Conservation (phyloP, 2,113 vertebrate genomes). For the Vulpes vulpes region DNA sequence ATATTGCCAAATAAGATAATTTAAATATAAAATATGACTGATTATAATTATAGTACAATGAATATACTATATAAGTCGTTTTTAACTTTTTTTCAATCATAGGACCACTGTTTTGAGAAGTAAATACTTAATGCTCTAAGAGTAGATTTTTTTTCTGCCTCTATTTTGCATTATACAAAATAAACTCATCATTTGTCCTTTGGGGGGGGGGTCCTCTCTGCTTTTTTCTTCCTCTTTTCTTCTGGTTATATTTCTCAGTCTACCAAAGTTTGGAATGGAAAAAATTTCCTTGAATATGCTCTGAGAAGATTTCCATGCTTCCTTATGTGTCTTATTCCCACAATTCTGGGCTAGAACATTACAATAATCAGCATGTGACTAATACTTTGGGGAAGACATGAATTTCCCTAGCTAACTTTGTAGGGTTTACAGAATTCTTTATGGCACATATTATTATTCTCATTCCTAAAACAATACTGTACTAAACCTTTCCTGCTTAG, state of each 20-base stretch:
- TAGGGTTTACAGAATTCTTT: conserved; percentile 29
- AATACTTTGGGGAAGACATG: conserved; percentile 30
- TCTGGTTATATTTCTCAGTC: background rate
- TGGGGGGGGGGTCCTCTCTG: background rate
- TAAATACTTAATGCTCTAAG: background rate
- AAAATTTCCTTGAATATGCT: background rate
- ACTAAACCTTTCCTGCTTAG: background rate
- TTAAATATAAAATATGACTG: background rate
- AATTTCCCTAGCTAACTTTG: conserved; percentile 26
- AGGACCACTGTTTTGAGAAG: background rate
- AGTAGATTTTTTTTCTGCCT: background rate
- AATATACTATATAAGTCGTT: background rate
- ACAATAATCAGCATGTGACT: conserved; percentile 37
- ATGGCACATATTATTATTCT: conserved; percentile 51
- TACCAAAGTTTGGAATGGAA: background rate
- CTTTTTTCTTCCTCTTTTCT: background rate
- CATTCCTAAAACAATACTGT: background rate
- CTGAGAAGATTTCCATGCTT: background rate
- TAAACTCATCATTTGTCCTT: background rate
- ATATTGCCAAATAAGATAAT: background rate
- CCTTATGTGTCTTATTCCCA: conserved; percentile 24
- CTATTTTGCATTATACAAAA: background rate
- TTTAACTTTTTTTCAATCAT: background rate
- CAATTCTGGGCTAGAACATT: background rate
- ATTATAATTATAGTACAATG: background rate